phyloP scores from a whole-genome alignment of 2,888 invertebrate species.

The Pachydiplax longipennis region DNA sequence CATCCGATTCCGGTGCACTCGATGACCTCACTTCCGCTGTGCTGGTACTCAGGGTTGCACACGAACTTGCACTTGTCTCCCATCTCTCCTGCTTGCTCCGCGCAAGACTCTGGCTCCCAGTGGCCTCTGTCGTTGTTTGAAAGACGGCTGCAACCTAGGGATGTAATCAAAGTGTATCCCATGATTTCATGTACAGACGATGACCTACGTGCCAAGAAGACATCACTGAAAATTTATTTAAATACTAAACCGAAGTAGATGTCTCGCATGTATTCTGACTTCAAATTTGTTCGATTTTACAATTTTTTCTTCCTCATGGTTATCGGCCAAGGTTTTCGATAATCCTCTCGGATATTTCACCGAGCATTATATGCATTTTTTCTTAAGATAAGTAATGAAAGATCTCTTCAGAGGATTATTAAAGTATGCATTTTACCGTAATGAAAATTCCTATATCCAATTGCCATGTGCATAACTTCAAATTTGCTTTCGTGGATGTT shows the following conservation, averaged over 20 bases:
- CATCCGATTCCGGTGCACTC: constrained; percentile 45
- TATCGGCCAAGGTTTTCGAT: too few relatives aligned
- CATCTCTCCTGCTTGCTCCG: constrained; percentile 20
- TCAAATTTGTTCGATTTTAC: too few relatives aligned
- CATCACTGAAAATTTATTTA: background rate
- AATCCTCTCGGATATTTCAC: too few relatives aligned
- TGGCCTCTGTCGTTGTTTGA: constrained; percentile 9
- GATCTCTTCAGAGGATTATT: too few relatives aligned
- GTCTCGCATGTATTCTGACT: background rate
- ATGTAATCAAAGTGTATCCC: background rate
- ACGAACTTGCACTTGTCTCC: constrained; percentile 38
- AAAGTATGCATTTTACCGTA: too few relatives aligned
- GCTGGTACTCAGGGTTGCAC: constrained; percentile 44
- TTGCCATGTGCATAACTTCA: too few relatives aligned
- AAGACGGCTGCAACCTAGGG: constrained; percentile 19
- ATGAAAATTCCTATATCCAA: too few relatives aligned
- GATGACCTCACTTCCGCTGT: constrained; percentile 34
- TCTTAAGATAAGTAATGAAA: too few relatives aligned
- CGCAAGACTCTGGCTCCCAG: constrained; percentile 43
- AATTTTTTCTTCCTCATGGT: too few relatives aligned
- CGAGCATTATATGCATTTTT: too few relatives aligned
- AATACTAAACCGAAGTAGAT: background rate
- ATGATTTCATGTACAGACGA: background rate
- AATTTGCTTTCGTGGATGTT: too few relatives aligned
- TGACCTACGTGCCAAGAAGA: background rate